Conservation (phyloP, 1,140 invertebrate genomes). For the Metaphire vulgaris region DNA sequence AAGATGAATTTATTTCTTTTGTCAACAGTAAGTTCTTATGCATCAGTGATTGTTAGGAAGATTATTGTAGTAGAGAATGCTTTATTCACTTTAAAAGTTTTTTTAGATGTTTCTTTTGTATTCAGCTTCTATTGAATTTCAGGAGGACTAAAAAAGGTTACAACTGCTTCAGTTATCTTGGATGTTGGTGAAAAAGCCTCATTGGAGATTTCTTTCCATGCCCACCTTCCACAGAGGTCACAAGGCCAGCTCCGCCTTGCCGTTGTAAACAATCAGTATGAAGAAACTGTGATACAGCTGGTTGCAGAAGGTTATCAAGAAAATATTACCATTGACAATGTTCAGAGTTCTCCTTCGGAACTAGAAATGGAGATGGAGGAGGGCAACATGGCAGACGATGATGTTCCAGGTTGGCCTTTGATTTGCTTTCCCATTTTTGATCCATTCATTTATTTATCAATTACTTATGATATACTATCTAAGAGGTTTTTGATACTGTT, state of each 20-base stretch:
- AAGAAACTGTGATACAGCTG: constrained; percentile 49
- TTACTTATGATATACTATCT: too few relatives aligned
- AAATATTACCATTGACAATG: constrained; percentile 51
- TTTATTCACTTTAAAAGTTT: too few relatives aligned
- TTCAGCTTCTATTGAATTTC: too few relatives aligned
- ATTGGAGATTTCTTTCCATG: constrained; percentile 45
- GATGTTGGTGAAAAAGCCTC: constrained; percentile 41
- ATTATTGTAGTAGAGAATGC: too few relatives aligned
- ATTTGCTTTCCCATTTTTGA: neutral
- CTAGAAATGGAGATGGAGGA: neutral
- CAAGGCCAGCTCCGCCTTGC: constrained; percentile 45
- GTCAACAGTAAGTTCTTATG: too few relatives aligned
- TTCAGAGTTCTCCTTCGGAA: constrained; percentile 33
- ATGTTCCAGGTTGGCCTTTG: constrained; percentile 40
- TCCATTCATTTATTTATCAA: constrained; percentile 4
- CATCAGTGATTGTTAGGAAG: too few relatives aligned
- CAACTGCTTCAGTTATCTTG: constrained; percentile 48
- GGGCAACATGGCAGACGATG: constrained; percentile 40
- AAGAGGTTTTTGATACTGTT: too few relatives aligned
- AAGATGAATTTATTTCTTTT: too few relatives aligned
- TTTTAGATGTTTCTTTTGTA: too few relatives aligned
- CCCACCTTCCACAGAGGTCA: constrained; percentile 39
- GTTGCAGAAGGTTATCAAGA: constrained; percentile 52
- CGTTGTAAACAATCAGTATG: constrained; percentile 52
- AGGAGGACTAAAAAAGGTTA: constrained; percentile 38